These are phyloP conservation scores for Branchellion lobata DNA, from an alignment of 2,888 invertebrate genomes.

Conservation along the genomic window DNA sequence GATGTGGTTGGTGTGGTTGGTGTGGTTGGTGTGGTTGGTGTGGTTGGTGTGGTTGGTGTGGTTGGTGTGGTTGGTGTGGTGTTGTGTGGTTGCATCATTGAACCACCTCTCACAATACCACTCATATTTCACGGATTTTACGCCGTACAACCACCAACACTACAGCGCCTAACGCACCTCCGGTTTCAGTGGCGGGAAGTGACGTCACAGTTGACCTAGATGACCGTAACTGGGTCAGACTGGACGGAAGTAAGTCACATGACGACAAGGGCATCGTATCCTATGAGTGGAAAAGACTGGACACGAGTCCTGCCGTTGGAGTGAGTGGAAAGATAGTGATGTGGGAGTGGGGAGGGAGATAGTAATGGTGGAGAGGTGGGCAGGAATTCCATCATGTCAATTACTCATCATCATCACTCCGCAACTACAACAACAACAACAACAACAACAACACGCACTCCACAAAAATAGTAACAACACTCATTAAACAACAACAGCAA, in stretches of 20 bases:
- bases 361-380: neutral
- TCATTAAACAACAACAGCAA: too few relatives aligned
- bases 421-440: too few relatives aligned
- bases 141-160: too few relatives aligned
- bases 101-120: too few relatives aligned
- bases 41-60: neutral
- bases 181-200: constrained; percentile 84
- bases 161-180: constrained; percentile 82
- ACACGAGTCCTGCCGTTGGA: constrained; percentile 77
- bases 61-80: neutral
- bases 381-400: too few relatives aligned
- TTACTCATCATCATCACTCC: too few relatives aligned
- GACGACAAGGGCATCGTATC: constrained; percentile 83
- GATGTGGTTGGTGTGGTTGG: neutral
- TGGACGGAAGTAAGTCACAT: constrained; percentile 81
- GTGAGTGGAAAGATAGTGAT: constrained; percentile 54
- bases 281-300: constrained; percentile 78
- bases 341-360: neutral
- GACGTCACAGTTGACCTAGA: constrained; percentile 78
- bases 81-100: neutral
- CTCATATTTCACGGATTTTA: too few relatives aligned
- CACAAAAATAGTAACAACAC: too few relatives aligned
- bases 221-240: constrained; percentile 64
- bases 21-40: neutral
- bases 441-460: too few relatives aligned